Percentiles rank a stretch among this genome's conserved stretches.
These are phyloP conservation scores for Netelia inedita DNA, from an alignment of 2,888 invertebrate species.

Conservation along the genomic window DNA sequence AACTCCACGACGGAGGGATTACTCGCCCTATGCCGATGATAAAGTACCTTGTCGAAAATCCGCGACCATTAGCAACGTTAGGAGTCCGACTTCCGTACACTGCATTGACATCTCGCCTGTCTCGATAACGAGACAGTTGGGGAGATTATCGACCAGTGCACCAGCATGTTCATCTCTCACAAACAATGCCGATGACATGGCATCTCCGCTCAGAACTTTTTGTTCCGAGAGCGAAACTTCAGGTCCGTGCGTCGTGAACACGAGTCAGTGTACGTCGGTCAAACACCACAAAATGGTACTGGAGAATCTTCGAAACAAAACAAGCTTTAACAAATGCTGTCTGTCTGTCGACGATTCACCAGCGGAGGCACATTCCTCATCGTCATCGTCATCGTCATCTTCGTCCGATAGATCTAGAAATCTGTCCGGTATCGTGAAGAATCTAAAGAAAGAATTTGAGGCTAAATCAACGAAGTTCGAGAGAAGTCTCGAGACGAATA, in stretches of 20 bases:
- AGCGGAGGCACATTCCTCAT: constrained; percentile 65
- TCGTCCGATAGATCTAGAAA: constrained; percentile 81
- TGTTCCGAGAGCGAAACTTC: constrained; percentile 84
- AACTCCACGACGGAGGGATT: constrained; percentile 78
- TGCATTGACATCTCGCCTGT: constrained; percentile 70
- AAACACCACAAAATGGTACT: constrained; percentile 86
- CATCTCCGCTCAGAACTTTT: constrained; percentile 80
- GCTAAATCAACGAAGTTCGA: constrained; percentile 87
- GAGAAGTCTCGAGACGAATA: constrained; percentile 75
- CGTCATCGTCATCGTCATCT: constrained; percentile 66
- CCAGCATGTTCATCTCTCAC: constrained; percentile 82
- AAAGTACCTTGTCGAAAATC: constrained; percentile 36
- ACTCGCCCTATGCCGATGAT: constrained; percentile 70
- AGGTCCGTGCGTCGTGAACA: constrained; percentile 85
- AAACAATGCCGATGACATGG: constrained; percentile 83
- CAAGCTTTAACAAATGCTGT: constrained; percentile 80
- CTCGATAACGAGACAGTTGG: constrained; percentile 73
- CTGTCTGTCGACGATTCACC: constrained; percentile 83
- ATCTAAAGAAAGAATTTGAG: constrained; percentile 95
- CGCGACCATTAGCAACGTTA: constrained; percentile 24
- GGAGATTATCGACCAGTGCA: constrained; percentile 84
- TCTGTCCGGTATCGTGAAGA: constrained; percentile 92
- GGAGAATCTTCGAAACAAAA: constrained; percentile 85
- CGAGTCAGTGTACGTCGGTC: constrained; percentile 86
- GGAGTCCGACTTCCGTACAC: constrained; percentile 48